These are phyloP conservation scores for Magallana gigas DNA, from an alignment of 1,140 invertebrate species.

Conservation along the genomic window DNA sequence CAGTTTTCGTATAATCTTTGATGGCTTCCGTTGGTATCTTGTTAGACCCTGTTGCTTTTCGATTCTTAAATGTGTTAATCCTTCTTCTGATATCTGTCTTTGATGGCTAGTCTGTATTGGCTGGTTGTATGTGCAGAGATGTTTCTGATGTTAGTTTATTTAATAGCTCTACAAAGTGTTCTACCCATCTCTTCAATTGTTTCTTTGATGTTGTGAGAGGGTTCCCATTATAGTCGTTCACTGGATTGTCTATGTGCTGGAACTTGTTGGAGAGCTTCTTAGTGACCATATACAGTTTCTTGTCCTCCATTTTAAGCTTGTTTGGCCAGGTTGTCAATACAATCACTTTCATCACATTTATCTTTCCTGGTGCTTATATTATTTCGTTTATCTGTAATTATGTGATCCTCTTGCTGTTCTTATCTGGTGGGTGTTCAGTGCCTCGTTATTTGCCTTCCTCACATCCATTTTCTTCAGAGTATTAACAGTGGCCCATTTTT, in stretches of 20 bases:
- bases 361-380: slow-evolving; percentile 40
- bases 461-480: slow-evolving; percentile 49
- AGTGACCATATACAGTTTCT: slow-evolving; percentile 46
- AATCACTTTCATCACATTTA: slow-evolving; percentile 27
- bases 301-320: slow-evolving; percentile 48
- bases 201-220: not conserved
- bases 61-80: slow-evolving; percentile 28
- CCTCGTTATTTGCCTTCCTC: slow-evolving; percentile 50
- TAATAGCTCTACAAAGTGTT: slow-evolving; percentile 56
- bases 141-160: slow-evolving; percentile 39
- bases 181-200: slow-evolving; percentile 52
- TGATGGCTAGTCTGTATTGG: slow-evolving; percentile 29
- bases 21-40: slow-evolving; percentile 46
- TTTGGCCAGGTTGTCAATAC: slow-evolving; percentile 52
- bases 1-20: slow-evolving; percentile 27
- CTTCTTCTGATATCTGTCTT: slow-evolving; percentile 16
- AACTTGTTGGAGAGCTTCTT: not conserved
- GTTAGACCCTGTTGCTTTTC: slow-evolving; percentile 24
- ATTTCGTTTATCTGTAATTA: slow-evolving; percentile 42
- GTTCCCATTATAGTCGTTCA: not conserved
- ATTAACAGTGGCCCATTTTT: slow-evolving; percentile 60
- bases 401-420: slow-evolving; percentile 32
- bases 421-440: too few relatives aligned
- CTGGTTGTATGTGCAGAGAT: slow-evolving; percentile 31
- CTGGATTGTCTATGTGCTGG: too few relatives aligned